A percentile compares a stretch with the other conserved stretches of the same genome.
Evolutionary conservation across 2,113 vertebrate species (phyloP).

Genomic region (Osmerus eperlanus): DNA sequence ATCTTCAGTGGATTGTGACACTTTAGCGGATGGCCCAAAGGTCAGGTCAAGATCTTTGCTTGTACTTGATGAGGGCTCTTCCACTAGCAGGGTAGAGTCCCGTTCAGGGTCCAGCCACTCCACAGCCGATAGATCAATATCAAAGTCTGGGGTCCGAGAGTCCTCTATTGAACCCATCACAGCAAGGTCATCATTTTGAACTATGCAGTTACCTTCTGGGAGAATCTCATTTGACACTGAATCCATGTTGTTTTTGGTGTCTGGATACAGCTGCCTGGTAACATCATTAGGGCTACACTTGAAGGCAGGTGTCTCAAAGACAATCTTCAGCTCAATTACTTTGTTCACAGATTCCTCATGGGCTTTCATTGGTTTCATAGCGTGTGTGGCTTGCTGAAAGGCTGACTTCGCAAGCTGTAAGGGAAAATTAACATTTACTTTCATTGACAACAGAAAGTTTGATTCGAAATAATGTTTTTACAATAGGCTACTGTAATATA

Average conservation of each 20-base stretch:
- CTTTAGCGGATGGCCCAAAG: neutral
- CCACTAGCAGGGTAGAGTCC: neutral
- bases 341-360: neutral
- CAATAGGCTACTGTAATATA: too few species aligned
- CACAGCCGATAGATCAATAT: neutral
- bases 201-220: neutral
- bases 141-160: neutral
- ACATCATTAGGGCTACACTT: neutral
- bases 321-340: neutral
- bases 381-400: neutral
- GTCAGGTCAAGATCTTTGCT: neutral
- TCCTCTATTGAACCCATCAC: neutral
- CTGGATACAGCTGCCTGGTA: neutral
- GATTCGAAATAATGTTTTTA: too few species aligned
- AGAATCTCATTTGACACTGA: neutral
- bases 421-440: neutral
- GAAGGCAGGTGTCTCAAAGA: neutral
- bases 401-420: neutral
- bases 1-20: too few species aligned
- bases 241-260: neutral
- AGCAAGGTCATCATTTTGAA: neutral
- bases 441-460: too few species aligned
- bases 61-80: neutral
- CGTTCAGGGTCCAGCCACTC: neutral
- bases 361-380: neutral